phyloP scores from a whole-genome alignment of 1,140 invertebrate species.

The Portunus trituberculatus region DNA sequence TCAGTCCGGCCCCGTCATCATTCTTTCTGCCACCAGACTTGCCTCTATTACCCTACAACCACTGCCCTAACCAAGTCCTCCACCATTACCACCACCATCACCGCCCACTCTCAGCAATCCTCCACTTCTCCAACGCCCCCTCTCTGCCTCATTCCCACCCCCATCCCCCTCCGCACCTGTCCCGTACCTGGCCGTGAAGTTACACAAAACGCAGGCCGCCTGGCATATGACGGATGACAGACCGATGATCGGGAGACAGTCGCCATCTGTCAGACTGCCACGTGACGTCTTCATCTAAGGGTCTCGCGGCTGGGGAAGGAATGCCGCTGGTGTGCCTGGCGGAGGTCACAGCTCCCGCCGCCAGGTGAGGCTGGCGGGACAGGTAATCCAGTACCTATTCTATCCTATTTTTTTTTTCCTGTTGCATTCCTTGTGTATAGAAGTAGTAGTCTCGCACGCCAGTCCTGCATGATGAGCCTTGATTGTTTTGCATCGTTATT shows the following conservation, averaged over 20 bases:
- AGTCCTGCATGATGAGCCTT: background rate
- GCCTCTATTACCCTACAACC: slow-evolving; percentile 10
- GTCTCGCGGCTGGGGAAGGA: background rate
- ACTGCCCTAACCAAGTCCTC: background rate
- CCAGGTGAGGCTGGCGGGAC: background rate
- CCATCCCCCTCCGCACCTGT: slow-evolving; percentile 32
- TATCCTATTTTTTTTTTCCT: background rate
- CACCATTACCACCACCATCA: background rate
- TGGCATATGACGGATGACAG: slow-evolving; percentile 73
- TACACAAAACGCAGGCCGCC: slow-evolving; percentile 59
- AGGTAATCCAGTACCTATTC: background rate
- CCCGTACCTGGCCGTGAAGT: slow-evolving; percentile 56
- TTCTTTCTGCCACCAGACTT: background rate
- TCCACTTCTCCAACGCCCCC: background rate
- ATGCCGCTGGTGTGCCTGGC: background rate
- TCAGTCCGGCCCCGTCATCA: slow-evolving; percentile 16
- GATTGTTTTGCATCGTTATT: background rate
- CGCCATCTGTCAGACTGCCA: slow-evolving; percentile 64
- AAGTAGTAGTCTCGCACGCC: background rate
- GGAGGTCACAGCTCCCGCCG: background rate
- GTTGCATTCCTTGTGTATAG: background rate
- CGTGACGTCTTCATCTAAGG: slow-evolving; percentile 68
- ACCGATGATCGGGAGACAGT: slow-evolving; percentile 71
- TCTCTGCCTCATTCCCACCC: background rate
- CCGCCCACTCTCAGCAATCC: background rate